A percentile compares a stretch with the other conserved stretches of the same genome.
Conservation (phyloP, 2,888 invertebrate genomes). For the Macroteleia sp. region DNA sequence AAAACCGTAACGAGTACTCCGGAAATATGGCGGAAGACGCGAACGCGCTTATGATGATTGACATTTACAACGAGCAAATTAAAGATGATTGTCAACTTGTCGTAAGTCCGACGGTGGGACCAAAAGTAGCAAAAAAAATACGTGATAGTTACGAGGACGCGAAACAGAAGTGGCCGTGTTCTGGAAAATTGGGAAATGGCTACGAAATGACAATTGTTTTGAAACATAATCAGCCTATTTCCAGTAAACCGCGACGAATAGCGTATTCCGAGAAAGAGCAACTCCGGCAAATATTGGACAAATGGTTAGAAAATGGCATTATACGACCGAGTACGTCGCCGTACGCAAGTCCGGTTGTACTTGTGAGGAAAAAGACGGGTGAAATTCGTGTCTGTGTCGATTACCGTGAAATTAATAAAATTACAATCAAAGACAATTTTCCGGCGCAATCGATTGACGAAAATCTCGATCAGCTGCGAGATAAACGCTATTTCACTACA, state of each 20-base stretch:
- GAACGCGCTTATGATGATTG: no score
- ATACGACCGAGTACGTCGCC: slow-evolving; percentile 2
- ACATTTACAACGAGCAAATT: no score
- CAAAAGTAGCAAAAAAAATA: neutral
- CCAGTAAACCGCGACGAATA: neutral
- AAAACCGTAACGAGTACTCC: no score
- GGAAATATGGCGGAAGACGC: no score
- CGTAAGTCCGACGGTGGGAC: neutral
- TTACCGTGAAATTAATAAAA: neutral
- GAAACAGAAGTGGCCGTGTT: neutral
- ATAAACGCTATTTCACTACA: neutral
- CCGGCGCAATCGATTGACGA: neutral
- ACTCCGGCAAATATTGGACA: neutral
- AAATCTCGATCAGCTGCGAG: neutral
- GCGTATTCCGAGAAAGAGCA: neutral
- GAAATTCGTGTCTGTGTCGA: neutral
- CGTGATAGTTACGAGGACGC: neutral
- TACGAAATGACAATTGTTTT: neutral
- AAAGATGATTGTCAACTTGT: neutral
- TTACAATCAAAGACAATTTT: neutral
- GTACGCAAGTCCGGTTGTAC: neutral
- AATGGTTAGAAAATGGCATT: neutral
- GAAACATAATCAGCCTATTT: slow-evolving; percentile 2
- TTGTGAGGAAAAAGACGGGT: neutral
- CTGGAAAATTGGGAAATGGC: neutral